phyloP scores from a whole-genome alignment of 2,797 vertebrate species.

The Margarornis squamiger region DNA sequence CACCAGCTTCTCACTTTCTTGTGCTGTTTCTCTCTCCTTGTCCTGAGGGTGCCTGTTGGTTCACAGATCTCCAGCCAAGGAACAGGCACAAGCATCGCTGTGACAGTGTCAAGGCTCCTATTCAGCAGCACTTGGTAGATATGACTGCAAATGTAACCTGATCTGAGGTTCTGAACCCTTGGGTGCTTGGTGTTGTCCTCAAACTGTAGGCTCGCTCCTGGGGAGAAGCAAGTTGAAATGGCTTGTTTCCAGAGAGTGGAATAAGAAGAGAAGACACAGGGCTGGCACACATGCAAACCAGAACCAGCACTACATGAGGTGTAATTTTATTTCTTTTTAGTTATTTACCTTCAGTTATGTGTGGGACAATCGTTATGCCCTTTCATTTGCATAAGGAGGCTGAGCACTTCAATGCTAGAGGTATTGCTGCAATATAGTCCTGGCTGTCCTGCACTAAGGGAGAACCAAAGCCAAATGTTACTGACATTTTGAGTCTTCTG shows the following conservation, averaged over 20 bases:
- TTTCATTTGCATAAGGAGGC: neutral
- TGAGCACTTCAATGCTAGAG: neutral
- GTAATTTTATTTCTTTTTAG: neutral
- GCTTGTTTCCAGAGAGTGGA: neutral
- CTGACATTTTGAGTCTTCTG: neutral
- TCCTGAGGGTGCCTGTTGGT: neutral
- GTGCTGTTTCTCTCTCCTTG: neutral
- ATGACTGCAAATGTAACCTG: neutral
- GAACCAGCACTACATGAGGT: neutral
- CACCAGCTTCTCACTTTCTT: neutral
- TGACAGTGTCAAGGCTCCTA: neutral
- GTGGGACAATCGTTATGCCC: neutral
- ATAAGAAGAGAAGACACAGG: neutral
- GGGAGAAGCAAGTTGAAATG: neutral
- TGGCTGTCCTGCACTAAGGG: neutral
- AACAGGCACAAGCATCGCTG: neutral
- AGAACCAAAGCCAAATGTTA: neutral
- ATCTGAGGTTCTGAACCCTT: neutral
- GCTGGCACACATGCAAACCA: neutral
- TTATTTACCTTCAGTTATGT: neutral
- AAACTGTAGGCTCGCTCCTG: neutral
- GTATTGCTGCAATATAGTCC: neutral
- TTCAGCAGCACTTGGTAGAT: neutral
- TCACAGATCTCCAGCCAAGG: neutral
- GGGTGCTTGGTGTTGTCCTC: neutral